phyloP scores from a whole-genome alignment of 2,888 invertebrate genomes.

The Dolichomitus sp. region DNA sequence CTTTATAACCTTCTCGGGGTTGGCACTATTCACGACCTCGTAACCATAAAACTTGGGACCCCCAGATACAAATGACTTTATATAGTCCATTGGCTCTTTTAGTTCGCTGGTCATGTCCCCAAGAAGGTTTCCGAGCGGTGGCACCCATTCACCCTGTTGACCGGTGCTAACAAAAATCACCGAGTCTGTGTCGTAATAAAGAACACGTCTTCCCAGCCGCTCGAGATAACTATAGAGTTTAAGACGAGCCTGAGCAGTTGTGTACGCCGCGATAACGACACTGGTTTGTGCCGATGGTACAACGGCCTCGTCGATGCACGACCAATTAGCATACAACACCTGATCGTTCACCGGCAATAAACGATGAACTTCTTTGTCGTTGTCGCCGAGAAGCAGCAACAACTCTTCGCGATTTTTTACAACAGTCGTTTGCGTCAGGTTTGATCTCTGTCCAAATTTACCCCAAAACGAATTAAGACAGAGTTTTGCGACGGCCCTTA shows the following conservation, averaged over 20 bases:
- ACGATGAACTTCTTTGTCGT: slow-evolving; percentile 2
- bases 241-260: slow-evolving; percentile 78
- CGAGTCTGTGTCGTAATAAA: too few relatives aligned
- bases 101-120: too few relatives aligned
- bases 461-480: too few relatives aligned
- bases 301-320: slow-evolving; percentile 42
- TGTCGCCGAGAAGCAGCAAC: neutral
- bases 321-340: neutral
- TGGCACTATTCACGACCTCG: too few relatives aligned
- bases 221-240: slow-evolving; percentile 77
- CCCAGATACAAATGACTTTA: slow-evolving; percentile 20
- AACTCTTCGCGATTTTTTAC: neutral
- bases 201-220: too few relatives aligned
- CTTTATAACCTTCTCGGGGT: too few relatives aligned
- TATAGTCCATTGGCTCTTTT: neutral
- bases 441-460: neutral
- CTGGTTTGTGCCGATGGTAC: slow-evolving; percentile 66
- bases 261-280: slow-evolving; percentile 79
- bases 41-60: neutral
- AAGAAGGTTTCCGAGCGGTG: neutral
- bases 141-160: neutral
- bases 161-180: slow-evolving; percentile 65
- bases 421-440: neutral
- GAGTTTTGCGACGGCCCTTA: too few relatives aligned
- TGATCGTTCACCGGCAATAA: neutral